Evolutionary conservation across 2,888 invertebrate genomes (phyloP).

Genomic region (Galerucella calmariensis): DNA sequence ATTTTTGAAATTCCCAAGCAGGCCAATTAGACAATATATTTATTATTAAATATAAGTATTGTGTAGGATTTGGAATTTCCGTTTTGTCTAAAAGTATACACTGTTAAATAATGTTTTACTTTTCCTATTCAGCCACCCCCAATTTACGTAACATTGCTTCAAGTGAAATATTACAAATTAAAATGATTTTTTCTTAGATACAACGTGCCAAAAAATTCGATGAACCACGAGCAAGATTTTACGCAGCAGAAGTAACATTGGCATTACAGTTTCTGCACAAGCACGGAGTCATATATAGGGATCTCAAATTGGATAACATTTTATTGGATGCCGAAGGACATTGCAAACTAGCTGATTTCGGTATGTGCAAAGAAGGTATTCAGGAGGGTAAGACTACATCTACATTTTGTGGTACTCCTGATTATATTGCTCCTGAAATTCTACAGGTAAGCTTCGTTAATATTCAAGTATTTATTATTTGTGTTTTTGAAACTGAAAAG

Average conservation of each 20-base stretch:
- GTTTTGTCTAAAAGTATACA: too few species aligned
- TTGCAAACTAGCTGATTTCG: constrained; percentile 94
- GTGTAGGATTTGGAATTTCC: too few species aligned
- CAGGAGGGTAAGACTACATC: constrained; percentile 88
- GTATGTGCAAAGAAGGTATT: constrained; percentile 94
- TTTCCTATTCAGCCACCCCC: neutral
- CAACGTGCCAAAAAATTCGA: constrained; percentile 98
- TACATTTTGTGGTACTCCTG: constrained; percentile 99
- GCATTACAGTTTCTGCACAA: constrained; percentile 97
- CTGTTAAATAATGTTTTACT: neutral
- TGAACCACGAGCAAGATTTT: constrained; percentile 94
- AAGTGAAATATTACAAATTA: neutral
- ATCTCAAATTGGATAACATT: constrained; percentile 98
- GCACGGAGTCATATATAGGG: constrained; percentile 98
- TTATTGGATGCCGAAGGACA: constrained; percentile 95
- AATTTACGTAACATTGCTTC: neutral
- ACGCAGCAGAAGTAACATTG: constrained; percentile 98
- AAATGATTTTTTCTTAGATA: constrained; percentile 68
- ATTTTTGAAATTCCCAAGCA: neutral
- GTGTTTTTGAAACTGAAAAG: neutral
- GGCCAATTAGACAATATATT: neutral
- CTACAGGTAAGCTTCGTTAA: constrained; percentile 54
- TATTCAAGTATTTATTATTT: neutral
- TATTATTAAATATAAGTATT: neutral
- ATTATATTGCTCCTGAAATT: constrained; percentile 96